Conservation (phyloP, 2,113 vertebrate species). For the Sorex fumeus region DNA sequence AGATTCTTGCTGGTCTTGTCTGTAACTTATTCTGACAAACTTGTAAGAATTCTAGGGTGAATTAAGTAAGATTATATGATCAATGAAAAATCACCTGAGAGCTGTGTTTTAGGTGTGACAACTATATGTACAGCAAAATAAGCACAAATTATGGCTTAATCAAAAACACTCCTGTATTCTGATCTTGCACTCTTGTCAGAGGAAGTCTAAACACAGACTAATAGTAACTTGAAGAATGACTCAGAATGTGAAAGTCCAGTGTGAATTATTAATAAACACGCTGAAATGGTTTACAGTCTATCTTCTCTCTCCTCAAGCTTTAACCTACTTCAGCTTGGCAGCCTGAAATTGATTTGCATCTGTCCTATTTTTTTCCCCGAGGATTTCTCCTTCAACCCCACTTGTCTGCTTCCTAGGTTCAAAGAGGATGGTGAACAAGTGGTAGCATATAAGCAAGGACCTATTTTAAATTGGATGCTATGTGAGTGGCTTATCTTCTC, state of each 20-base stretch:
- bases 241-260: not conserved
- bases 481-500: not conserved
- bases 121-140: not conserved
- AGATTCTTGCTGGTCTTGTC: not conserved
- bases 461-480: not conserved
- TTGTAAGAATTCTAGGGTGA: not conserved
- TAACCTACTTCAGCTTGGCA: too few relatives aligned
- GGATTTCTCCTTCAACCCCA: too few relatives aligned
- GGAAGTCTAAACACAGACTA: not conserved
- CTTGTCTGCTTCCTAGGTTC: not conserved
- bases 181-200: too few relatives aligned
- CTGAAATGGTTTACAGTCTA: not conserved
- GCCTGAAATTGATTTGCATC: too few relatives aligned
- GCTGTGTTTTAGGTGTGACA: not conserved
- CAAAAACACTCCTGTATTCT: not conserved
- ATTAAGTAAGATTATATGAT: not conserved
- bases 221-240: not conserved
- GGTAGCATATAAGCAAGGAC: not conserved
- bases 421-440: not conserved
- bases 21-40: not conserved
- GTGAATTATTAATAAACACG: not conserved
- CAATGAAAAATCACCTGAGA: not conserved
- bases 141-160: not conserved
- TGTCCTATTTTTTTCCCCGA: too few relatives aligned
- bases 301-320: too few relatives aligned